Percentiles rank a stretch among this genome's conserved stretches.
phyloP scores from a whole-genome alignment of 2,113 vertebrate genomes.

The Oxygymnocypris stewartii region DNA sequence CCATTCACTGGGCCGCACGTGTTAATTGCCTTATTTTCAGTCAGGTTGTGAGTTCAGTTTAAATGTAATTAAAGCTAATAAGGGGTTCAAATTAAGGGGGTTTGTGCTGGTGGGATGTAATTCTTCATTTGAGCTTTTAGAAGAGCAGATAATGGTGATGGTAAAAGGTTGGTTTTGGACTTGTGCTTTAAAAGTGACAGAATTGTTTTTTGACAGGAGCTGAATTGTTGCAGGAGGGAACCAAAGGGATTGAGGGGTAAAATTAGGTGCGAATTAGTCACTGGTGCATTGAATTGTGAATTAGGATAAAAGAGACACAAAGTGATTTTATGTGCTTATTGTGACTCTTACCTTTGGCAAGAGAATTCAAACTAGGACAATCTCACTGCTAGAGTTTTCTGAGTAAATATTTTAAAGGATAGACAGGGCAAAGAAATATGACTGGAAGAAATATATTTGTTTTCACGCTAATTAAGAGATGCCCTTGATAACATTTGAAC shows the following conservation, averaged over 20 bases:
- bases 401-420: neutral
- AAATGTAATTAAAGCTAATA: conserved; percentile 67
- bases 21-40: conserved; percentile 75
- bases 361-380: neutral
- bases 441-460: neutral
- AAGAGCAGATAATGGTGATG: conserved; percentile 36
- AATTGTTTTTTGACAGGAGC: neutral
- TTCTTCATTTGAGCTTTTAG: conserved; percentile 46
- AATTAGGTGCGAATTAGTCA: neutral
- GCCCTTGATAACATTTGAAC: neutral
- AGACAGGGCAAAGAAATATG: neutral
- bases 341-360: neutral
- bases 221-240: neutral
- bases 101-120: conserved; percentile 49
- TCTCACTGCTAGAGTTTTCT: neutral
- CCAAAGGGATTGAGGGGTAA: neutral
- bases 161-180: conserved; percentile 36
- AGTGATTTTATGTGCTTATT: neutral
- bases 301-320: neutral
- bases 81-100: conserved; percentile 58
- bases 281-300: neutral
- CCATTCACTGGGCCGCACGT: conserved; percentile 67
- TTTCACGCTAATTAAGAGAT: neutral
- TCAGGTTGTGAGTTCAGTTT: conserved; percentile 71
- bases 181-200: neutral